Percentiles rank a stretch among this genome's conserved stretches.
Conservation (phyloP, 2,113 vertebrate species). For the Amphiprion ocellaris region DNA sequence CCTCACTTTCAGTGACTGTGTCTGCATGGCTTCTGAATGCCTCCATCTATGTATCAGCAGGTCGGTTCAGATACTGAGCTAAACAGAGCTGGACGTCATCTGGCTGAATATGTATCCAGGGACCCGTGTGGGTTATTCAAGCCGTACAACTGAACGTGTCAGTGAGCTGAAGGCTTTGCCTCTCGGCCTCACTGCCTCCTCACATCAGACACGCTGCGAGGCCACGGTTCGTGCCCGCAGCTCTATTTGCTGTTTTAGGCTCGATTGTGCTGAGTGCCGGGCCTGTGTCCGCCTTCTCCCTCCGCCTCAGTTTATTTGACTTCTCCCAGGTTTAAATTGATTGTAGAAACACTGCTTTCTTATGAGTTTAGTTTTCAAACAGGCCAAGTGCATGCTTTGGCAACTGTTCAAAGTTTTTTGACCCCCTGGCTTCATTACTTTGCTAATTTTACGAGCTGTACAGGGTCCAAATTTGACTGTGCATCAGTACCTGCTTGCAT, state of each 20-base stretch:
- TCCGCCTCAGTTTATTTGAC: conserved; percentile 70
- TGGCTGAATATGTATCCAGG: not conserved
- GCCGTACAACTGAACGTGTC: conserved; percentile 27
- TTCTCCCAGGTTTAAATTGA: conserved; percentile 64
- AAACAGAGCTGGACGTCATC: no score
- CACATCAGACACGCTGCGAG: conserved; percentile 28
- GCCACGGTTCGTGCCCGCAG: not conserved
- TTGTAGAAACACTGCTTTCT: conserved; percentile 58
- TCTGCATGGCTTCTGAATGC: no score
- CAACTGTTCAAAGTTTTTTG: conserved; percentile 27
- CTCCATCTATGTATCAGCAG: not conserved
- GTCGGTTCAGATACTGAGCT: not conserved
- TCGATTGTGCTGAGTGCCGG: conserved; percentile 51
- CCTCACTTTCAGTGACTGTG: no score
- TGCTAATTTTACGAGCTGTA: conserved; percentile 12
- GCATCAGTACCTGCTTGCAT: not conserved
- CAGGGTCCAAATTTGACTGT: not conserved
- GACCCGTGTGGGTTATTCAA: conserved; percentile 5
- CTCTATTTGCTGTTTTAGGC: conserved; percentile 76
- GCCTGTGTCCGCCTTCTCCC: conserved; percentile 37
- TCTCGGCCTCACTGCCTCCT: conserved; percentile 11
- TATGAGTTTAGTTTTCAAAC: conserved; percentile 63
- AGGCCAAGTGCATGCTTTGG: conserved; percentile 17
- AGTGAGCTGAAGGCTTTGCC: conserved; percentile 17
- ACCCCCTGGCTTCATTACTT: not conserved